Evolutionary conservation across 64 coral and sea anemone species (phyloP), one percentile per base, ranked within the genome.

Genomic region (Platygyra sinensis): DNA sequence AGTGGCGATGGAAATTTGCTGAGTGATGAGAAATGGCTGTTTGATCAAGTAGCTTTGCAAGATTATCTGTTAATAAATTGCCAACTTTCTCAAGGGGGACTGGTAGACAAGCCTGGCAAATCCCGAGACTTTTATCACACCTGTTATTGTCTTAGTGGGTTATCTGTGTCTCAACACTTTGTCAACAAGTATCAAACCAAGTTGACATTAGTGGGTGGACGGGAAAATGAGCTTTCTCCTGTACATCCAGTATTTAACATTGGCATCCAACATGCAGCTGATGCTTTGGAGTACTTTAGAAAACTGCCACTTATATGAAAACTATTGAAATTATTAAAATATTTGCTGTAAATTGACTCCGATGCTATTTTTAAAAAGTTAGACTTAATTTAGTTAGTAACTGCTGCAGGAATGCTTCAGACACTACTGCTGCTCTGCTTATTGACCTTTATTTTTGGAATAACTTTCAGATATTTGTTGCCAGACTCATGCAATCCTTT

Each of bases 81-180:
- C 64, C 97, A 99, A 51, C 93, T 96, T 36, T 87, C 88, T 52
- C 89, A 85, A 31, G 97, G 97, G 77, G 97, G 97, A 30, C 77
- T 99, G 42, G 79, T 99, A 89, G 97, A 99, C 78, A 99, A 99
- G 62, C 97, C 97, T 63, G 97, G 97, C 54, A 99, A 99, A 87
- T 87, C 87, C n/a, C 88, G 97, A 17, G 97, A 99, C 76, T 99
- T 96, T 60, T 99, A 99, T 46, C 97, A 99, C 65, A 99, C 97
- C 14, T 99, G 97, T 52, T 99, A 99, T 74, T 99, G 97, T 75
- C 84, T 99, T 11, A 95, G 94, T 89, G 97, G 97, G 7, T 51
- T 99, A 38, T 99, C 97, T 60, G 90, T 99, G 24, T 94, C 97
- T 20, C 97, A 99, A 60, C 90, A 96, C 73, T 99, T 99, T 86